Evolutionary conservation across 2,113 vertebrate species (phyloP).

Genomic region (Nycticebus coucang): DNA sequence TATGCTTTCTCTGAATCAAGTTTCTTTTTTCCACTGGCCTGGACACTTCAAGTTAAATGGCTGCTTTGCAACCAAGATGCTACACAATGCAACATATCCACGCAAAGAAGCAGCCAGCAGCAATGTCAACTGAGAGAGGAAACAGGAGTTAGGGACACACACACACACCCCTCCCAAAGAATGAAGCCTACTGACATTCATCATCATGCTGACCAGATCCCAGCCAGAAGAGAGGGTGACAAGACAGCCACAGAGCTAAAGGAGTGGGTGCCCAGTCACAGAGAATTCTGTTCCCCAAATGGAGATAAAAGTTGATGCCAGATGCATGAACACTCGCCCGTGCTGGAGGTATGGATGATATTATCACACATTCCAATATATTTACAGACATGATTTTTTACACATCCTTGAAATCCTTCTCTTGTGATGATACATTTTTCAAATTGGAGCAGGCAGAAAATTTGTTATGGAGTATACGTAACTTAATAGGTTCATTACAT

Average conservation of each 20-base stretch:
- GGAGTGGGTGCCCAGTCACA: neutral
- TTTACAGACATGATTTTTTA: neutral
- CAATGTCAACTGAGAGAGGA: neutral
- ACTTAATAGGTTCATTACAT: neutral
- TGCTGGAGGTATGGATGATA: fast-evolving
- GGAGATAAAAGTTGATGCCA: neutral
- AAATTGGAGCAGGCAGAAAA: neutral
- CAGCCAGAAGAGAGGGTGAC: fast-evolving
- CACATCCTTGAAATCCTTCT: neutral
- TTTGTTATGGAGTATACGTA: neutral
- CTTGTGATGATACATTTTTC: neutral
- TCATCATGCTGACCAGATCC: neutral
- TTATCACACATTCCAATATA: neutral
- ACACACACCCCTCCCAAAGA: neutral
- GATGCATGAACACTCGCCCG: neutral
- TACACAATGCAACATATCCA: fast-evolving
- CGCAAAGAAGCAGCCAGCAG: neutral
- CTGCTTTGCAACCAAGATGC: neutral
- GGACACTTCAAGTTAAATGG: neutral
- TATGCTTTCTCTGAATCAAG: neutral
- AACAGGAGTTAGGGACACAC: too few relatives aligned
- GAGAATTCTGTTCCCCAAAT: neutral
- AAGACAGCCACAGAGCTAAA: neutral
- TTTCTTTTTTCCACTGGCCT: neutral
- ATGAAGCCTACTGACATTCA: neutral